These are phyloP conservation scores for Lasioglossum figueresi DNA, from an alignment of 2,888 invertebrate genomes.

Conservation along the genomic window DNA sequence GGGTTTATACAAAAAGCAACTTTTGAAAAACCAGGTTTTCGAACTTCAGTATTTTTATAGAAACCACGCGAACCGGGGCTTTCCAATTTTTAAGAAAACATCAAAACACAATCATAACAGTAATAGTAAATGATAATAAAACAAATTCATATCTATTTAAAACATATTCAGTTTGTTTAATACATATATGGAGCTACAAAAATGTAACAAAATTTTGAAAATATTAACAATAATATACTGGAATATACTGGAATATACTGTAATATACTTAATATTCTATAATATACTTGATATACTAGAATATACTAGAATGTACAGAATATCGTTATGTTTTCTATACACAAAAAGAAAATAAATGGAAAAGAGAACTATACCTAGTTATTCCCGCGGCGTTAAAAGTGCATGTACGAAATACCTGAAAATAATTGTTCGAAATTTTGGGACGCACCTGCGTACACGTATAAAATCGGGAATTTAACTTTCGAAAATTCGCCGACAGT, in stretches of 20 bases:
- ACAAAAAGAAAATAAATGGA: no score
- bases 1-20: neutral
- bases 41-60: neutral
- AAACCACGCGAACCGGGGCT: neutral
- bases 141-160: neutral
- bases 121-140: neutral
- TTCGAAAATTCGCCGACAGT: constrained; percentile 49
- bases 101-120: neutral
- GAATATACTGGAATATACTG: no score
- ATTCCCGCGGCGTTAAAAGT: neutral
- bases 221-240: no score
- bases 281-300: no score
- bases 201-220: no score
- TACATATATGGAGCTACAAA: no score
- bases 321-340: no score
- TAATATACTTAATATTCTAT: no score
- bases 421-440: constrained; percentile 17
- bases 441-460: neutral
- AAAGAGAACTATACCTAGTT: neutral
- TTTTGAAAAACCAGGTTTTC: neutral
- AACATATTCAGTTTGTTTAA: neutral
- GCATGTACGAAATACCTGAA: neutral
- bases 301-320: no score
- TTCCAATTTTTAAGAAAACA: neutral
- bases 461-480: constrained; percentile 37